Conservation (phyloP, 2,797 vertebrate genomes). For the Chelon auratus region DNA sequence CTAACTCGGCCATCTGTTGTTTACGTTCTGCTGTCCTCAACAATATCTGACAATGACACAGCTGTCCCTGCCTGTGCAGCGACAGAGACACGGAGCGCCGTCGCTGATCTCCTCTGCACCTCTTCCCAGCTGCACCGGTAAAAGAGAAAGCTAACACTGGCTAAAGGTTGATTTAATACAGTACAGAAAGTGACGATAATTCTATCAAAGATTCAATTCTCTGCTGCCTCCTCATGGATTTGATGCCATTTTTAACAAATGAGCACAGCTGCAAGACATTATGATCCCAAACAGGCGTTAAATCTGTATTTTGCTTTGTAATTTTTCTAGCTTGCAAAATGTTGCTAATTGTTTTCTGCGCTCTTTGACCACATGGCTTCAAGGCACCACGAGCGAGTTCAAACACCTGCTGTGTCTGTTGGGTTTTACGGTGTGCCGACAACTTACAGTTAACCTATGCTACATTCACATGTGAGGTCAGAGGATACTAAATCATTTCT, state of each 20-base stretch:
- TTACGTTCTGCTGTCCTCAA: slow-evolving; percentile 66
- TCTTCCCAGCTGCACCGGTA: slow-evolving; percentile 19
- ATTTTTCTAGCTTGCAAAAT: not conserved
- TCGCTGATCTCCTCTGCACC: slow-evolving; percentile 31
- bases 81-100: slow-evolving; percentile 21
- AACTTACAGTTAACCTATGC: not conserved
- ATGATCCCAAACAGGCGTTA: not conserved
- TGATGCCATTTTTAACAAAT: not conserved
- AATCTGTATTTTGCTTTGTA: not conserved
- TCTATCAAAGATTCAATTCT: not conserved
- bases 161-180: slow-evolving; percentile 9
- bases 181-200: not conserved
- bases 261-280: not conserved
- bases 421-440: slow-evolving; percentile 3
- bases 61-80: slow-evolving; percentile 40
- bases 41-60: slow-evolving; percentile 69
- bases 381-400: not conserved
- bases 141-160: not conserved
- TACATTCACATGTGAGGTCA: not conserved
- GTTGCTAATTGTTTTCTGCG: no score
- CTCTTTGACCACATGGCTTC: no score
- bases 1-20: slow-evolving; percentile 72
- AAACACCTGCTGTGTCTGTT: slow-evolving; percentile 8
- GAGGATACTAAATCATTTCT: not conserved
- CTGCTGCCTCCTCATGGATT: not conserved